Base-by-base conservation (phyloP, 2,113 vertebrate species). In the Mixornis gularis region DNA sequence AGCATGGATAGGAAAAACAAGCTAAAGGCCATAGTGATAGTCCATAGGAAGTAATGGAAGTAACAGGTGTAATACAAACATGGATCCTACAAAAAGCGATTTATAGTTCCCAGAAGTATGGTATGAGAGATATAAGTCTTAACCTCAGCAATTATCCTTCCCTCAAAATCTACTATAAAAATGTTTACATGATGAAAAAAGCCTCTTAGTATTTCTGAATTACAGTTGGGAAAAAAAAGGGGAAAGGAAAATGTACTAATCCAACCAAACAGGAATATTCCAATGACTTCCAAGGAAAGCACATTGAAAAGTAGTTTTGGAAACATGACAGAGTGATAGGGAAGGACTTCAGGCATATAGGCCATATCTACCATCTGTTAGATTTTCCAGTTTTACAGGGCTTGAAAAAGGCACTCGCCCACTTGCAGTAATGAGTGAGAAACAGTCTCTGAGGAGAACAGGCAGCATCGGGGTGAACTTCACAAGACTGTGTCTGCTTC, bases 331-430 rank as follows among this genome's bases (percentile, higher is more conserved):
- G 53, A 80, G 69, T 64, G 82, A 74, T 90, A 83, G 55, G 85
- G 93, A 96, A 70, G 85, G 84, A 83, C 86, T 83, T 92, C 46
- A 96, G 87, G 91, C 94, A 94, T 91, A 89, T 79, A 96, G 92
- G 90, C 71, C 80, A 78, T 91, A 94, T 74, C 94, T 87, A 49
- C 94, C 93, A 96, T 93, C 94, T 96, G 95, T 87, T 93, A 91
- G 62, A 49, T 89, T 92, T 95, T 92, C 89, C 92, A 91, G 27
- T 96, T 96, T 95, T 94, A 59, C 77, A 93, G 87, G 92, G 80
- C 93, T 96, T 96, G 87, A 96, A 96, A 96, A 93, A 96, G 92
- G 91, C 93, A 92, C 94, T 97, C 90, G 78, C 95, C 95, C 93
- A 95, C 95, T 96, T 95, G 62, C 92, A 89, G 60, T 92, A 95